Evolutionary conservation across 2,113 vertebrate genomes (phyloP), one percentile per base, ranked within the genome.

Genomic region (Meles meles): DNA sequence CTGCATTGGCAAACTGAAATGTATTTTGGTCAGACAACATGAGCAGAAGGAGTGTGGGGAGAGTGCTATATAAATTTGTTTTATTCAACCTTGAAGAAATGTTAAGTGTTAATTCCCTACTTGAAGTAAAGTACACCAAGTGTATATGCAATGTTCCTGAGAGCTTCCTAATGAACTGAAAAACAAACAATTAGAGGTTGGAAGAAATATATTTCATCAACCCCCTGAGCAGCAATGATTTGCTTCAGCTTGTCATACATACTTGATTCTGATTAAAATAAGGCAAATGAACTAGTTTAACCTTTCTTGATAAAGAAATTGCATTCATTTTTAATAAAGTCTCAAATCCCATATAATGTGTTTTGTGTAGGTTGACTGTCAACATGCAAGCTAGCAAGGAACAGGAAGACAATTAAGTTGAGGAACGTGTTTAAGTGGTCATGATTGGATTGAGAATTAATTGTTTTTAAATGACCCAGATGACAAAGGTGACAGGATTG

Each of bases 261-360:
- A 97, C 98, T 99, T 98, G 98, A 98, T 98, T 95, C 96, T 99
- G 98, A 98, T 99, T 98, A 98, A 98, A 98, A 98, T 81, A 98
- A 97, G 97, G 98, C 83, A 98, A 98, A 98, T 97, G 98, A 98
- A 85, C 92, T 95, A 93, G 88, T 93, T 98, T 97, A 91, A 94
- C 72, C 82, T 97, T 97, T 98, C 97, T 96, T 97, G 95, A 98
- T 93, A 96, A 97, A 98, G 77, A 98, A 92, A 96, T 95, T 96
- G 86, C 90, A 96, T 97, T 92, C 94, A 76, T 96, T 76, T 97
- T 97, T 97, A 77, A 55, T 67, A 49, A 42, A 31, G 37, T 95
- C 57, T 93, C 29, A 90, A 59, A 57, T 82, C 84, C 44, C 25
- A 89, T 65, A 61, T 47, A 37, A 9, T n/a, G 57, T 61, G 37